Evolutionary conservation across 2,888 invertebrate species (phyloP), one percentile per base, ranked within the genome.

Genomic region (Disparrhopalites patrizii): DNA sequence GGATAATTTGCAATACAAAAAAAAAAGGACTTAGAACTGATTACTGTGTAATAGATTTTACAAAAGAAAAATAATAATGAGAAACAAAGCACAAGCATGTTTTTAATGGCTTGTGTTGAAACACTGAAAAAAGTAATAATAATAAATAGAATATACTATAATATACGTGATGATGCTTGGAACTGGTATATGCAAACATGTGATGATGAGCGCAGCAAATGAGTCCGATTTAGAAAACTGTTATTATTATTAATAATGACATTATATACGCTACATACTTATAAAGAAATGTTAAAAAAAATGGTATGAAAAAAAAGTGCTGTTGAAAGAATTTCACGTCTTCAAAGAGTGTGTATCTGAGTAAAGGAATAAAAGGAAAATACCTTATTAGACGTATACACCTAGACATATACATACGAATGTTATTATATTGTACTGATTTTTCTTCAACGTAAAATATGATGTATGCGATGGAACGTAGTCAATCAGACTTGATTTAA

Each of bases 401-500:
- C 23, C 20, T 23, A 23, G 23, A 47, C 3, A 47, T 47, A 47
- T 7, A 36, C 15, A 36, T 15, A 20, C 23, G 18, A 40, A 28
- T 60, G 31, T 50, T 43, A 58, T 20, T 28, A 18, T 61, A 61
- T 51, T 50, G 27, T 61, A 25, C 36, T 51, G 36, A 8, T 47
- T 52, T 51, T 51, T 52, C 51, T 36, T 50, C 18, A 58, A 36
- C 50, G 20, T 52, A 36, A 54, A 64, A 60, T n/a, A 64, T 52
- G 60, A 60, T 47, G 58, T 64, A 60, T 60, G 64, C 60, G n/a
- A n/a, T n/a, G n/a, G n/a, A 43, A 58, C 63, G 67, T 67, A 67
- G 67, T 67, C 67, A 67, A 67, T 62, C 67, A 67, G 57, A 64
- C 61, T 67, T 64, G 64, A 62, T 62, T 43, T 62, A 55, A 62